Percentiles rank a stretch among this genome's conserved stretches.
Evolutionary conservation across 2,113 vertebrate species (phyloP).

Genomic region (Ammospiza caudacuta): DNA sequence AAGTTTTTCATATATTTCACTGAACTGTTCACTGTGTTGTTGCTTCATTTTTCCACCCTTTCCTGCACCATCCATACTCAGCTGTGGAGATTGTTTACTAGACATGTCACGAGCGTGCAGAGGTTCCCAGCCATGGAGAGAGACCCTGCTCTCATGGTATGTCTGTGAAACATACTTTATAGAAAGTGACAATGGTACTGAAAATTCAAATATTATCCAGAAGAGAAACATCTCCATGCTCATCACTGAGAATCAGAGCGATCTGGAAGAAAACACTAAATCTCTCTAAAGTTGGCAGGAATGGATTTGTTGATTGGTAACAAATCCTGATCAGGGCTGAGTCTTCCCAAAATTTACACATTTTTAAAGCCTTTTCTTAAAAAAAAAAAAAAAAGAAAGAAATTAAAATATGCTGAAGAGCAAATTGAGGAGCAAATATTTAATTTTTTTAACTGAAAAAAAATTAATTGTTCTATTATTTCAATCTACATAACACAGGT

Average conservation of each 20-base stretch:
- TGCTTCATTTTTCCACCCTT: not conserved
- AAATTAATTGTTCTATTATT: not conserved
- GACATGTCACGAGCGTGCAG: rapidly evolving
- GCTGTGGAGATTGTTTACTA: not conserved
- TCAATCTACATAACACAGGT: not conserved
- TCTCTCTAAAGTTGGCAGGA: not conserved
- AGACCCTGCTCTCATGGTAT: not conserved
- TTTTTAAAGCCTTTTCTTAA: not conserved
- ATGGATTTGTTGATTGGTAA: not conserved
- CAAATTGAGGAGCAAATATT: not conserved
- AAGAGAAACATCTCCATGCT: not conserved
- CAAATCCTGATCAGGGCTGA: not conserved
- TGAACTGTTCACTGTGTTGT: not conserved
- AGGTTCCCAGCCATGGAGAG: not conserved
- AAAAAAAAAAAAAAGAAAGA: not conserved
- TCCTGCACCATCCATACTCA: not conserved
- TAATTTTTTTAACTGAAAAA: not conserved
- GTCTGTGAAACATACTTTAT: not conserved
- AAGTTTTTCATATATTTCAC: not conserved
- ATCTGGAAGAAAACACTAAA: not conserved
- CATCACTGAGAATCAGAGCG: not conserved
- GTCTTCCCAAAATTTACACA: not conserved
- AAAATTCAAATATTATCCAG: not conserved
- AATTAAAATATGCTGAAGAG: not conserved
- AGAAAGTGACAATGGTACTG: not conserved